Base-by-base conservation (phyloP, 2,888 invertebrate genomes). In the Troglohyphantes excavatus region DNA sequence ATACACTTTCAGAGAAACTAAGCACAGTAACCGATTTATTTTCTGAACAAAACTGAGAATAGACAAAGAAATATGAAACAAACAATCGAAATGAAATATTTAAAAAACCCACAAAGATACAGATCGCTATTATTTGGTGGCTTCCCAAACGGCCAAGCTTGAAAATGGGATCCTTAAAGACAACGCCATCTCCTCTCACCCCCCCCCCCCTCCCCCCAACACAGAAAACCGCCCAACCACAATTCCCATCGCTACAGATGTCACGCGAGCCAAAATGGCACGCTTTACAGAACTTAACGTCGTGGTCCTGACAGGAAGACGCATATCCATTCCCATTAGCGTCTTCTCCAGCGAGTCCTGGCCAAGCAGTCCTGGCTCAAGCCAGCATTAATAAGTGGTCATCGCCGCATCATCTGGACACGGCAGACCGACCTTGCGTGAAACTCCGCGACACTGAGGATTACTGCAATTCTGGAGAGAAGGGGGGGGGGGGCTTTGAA, bases 381-480 rank as follows among this genome's bases (percentile, higher is more conserved):
- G 70, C 70, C 72, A 61, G 26, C 82, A 70, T 82, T 59, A 70
- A 82, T 82, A 82, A 82, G 70, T 72, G 82, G 82, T 82, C 82
- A 82, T 61, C 81, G 68, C 19, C 19, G 21, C 53, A 7, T 53
- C 53, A 33, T 33, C 33, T 33, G 33, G 33, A 33, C 33, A 53
- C 2, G 53, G 53, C 33, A 19, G 23, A 59, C 29, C 67, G 68
- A n/a, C 53, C 68, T 43, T 81, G 53, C 67, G 67, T 26, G 68
- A 53, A 70, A 21, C 29, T 33, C n/a, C 33, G 6, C 9, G 29
- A 26, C 65, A 26, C 17, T 17, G 7, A 53, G 53, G n/a, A n/a
- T 53, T 53, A 13, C 53, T n/a, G 13, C 53, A 33, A 33, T 33
- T 9, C 33, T 33, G 3, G 33, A 9, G n/a, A n/a, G n/a, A n/a